Evolutionary conservation across 2,888 invertebrate genomes (phyloP), one percentile per base, ranked within the genome.

Genomic region (Mimumesa dahlbomi): DNA sequence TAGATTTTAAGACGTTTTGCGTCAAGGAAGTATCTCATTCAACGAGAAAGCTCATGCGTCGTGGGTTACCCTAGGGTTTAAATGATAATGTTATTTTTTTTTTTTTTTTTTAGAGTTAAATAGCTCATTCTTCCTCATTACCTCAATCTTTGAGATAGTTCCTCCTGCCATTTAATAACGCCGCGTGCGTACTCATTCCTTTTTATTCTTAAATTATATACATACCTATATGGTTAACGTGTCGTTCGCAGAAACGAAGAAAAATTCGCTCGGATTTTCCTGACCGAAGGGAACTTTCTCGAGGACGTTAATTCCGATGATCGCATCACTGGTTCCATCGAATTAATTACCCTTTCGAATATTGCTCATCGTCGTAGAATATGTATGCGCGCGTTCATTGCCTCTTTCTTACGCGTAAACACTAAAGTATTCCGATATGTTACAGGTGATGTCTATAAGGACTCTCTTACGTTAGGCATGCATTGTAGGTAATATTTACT

Each of bases 141-240:
- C 87, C 87, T 87, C 87, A 85, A 81, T 79, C 81, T 81, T 83
- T 82, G 85, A 85, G 83, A 87, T 79, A 87, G 85, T 87, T 86
- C 87, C 87, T 86, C 81, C 75, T 74, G 77, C 73, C 64, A 81
- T 52, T 67, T 56, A 68, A 64, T 46, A 76, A 58, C 65, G 65
- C 71, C 49, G 36, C 57, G 42, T 46, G 57, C 46, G 58, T 50
- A 50, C 25, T 61, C 34, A 34, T n/a, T n/a, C n/a, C 34, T 9
- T n/a, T 9, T 34, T 34, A n/a, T 34, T 3, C n/a, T n/a, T n/a
- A 69, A 68, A 69, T 69, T 68, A 69, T 43, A 38, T 16, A 16
- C 59, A 25, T 16, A 58, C 34, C 36, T 34, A 5, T 48, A 53
- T 42, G 31, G 34, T 40, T 48, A 31, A 11, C 31, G 13, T 5